phyloP scores from a whole-genome alignment of 2,113 vertebrate species.

The Oreotragus oreotragus region DNA sequence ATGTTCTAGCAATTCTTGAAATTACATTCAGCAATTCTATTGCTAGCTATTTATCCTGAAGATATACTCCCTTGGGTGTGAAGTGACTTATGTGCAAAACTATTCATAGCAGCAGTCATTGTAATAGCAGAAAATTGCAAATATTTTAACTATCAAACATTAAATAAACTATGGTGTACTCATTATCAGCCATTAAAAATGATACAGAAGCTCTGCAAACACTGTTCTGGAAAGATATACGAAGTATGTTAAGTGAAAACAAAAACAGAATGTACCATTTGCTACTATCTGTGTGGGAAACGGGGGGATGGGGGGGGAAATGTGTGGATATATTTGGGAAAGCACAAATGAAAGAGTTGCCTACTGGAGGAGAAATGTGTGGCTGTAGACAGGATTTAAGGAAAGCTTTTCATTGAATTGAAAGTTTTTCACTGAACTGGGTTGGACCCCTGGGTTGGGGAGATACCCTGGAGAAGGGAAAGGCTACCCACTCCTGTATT shows the following conservation, averaged over 20 bases:
- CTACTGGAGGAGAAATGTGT: not conserved
- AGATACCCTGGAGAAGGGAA: not conserved
- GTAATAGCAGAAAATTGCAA: not conserved
- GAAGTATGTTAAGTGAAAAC: not conserved
- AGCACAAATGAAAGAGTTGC: not conserved
- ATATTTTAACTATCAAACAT: not conserved
- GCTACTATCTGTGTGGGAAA: not conserved
- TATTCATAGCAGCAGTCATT: not conserved
- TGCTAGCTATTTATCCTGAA: not conserved
- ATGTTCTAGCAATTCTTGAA: not conserved
- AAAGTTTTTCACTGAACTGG: not conserved
- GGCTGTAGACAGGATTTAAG: not conserved
- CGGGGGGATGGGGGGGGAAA: not conserved
- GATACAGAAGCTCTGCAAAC: not conserved
- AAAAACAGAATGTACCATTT: not conserved
- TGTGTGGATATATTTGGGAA: not conserved
- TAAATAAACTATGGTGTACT: not conserved
- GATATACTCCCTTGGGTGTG: not conserved
- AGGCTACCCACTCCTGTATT: not conserved
- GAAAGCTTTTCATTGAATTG: not conserved
- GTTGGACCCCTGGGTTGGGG: not conserved
- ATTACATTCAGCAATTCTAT: not conserved
- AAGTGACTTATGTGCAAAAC: not conserved
- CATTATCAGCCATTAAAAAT: not conserved
- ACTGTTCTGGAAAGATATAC: not conserved